A percentile compares a stretch with the other conserved stretches of the same genome.
Conservation (phyloP, 1,140 invertebrate species). For the Mya arenaria region DNA sequence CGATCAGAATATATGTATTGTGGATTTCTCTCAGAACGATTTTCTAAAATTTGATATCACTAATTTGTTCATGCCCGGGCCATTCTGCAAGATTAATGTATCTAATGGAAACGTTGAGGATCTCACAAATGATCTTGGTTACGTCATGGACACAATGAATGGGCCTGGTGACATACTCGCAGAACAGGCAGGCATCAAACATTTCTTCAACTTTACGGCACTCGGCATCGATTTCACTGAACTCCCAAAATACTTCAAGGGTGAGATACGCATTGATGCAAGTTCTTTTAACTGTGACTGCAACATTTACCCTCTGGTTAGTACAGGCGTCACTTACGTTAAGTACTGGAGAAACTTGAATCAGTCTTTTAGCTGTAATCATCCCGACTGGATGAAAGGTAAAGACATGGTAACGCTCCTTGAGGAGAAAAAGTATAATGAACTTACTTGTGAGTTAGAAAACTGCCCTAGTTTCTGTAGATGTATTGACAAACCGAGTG, state of each 20-base stretch:
- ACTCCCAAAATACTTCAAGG: background rate
- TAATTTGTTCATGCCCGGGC: constrained; percentile 15
- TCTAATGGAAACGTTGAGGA: background rate
- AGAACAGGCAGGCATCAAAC: background rate
- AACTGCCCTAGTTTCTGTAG: constrained; percentile 5
- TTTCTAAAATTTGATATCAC: constrained; percentile 2
- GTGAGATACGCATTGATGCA: background rate
- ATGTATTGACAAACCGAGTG: constrained; percentile 14
- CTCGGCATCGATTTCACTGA: constrained; percentile 4
- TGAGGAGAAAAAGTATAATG: background rate
- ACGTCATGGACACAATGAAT: background rate
- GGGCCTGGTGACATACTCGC: constrained; percentile 12
- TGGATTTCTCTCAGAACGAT: constrained; percentile 16
- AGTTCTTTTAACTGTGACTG: constrained; percentile 27
- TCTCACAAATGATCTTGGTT: background rate
- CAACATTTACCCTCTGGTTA: constrained; percentile 7
- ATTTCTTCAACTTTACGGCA: constrained; percentile 29
- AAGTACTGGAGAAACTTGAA: background rate
- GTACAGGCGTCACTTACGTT: background rate
- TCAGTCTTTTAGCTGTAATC: background rate
- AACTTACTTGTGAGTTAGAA: constrained; percentile 18
- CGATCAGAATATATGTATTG: background rate
- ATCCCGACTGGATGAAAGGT: constrained; percentile 19
- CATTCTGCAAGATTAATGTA: constrained; percentile 23
- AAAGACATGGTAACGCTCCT: background rate